Conservation (phyloP, 2,797 vertebrate species). For the Hippocampus kuda region DNA sequence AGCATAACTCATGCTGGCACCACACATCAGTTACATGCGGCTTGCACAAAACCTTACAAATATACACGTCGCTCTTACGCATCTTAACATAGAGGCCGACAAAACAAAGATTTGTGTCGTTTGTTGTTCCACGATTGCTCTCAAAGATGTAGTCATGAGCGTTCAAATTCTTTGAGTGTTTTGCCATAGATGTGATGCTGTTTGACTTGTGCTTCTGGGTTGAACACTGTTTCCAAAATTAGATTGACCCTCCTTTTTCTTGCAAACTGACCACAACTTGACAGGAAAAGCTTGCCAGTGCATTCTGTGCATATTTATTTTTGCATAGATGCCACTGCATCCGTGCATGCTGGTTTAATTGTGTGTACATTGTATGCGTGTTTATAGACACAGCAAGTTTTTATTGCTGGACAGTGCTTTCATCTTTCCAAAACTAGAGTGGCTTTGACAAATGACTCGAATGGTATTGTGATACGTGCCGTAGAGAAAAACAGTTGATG, state of each 20-base stretch:
- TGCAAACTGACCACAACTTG: slow-evolving; percentile 36
- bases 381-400: slow-evolving; percentile 16
- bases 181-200: slow-evolving; percentile 37
- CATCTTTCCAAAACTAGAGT: slow-evolving; percentile 26
- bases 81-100: slow-evolving; percentile 5
- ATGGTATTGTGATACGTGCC: neutral
- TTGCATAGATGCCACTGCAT: slow-evolving; percentile 8
- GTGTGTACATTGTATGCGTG: slow-evolving; percentile 10
- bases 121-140: neutral
- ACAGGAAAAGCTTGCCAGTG: slow-evolving; percentile 33
- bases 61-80: slow-evolving; percentile 15
- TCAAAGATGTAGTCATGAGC: slow-evolving; percentile 23
- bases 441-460: slow-evolving; percentile 35
- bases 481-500: neutral
- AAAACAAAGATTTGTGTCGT: slow-evolving; percentile 4
- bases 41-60: slow-evolving; percentile 29
- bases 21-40: slow-evolving; percentile 25
- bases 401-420: slow-evolving; percentile 21
- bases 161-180: slow-evolving; percentile 29
- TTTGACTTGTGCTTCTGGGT: slow-evolving; percentile 48
- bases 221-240: slow-evolving; percentile 41
- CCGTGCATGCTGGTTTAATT: slow-evolving; percentile 14
- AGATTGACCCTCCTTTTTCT: slow-evolving; percentile 29
- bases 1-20: slow-evolving; percentile 41
- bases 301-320: slow-evolving; percentile 12